Base-by-base conservation (phyloP, 2,113 vertebrate species). In the Procavia capensis region DNA sequence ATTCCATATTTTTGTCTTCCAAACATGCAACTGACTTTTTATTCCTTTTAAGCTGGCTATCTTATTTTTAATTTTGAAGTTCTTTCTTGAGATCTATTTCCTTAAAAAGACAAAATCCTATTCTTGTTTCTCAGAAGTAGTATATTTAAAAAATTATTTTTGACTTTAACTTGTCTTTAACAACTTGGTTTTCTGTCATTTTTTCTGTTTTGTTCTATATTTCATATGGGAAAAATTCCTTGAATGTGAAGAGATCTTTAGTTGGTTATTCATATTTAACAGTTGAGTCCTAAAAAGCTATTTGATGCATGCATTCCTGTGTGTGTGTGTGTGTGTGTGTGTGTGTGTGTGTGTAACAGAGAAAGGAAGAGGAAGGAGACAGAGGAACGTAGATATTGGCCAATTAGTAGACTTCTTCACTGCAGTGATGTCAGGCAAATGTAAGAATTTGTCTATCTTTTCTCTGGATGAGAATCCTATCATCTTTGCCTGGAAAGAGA, bases 41-140 rank as follows among this genome's bases (percentile, higher is more conserved):
- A 81, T 70, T 27, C 70, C n/a, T 94, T 90, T 72, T 72, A 57
- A 57, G 19, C 24, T 50, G 11, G 25, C 16, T 84, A 59, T 84
- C 57, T 85, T 81, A 75, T 83, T 89, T 70, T 76, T 47, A 86
- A 78, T 59, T 93, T 89, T 86, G 31, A 70, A 78, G 5, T 92
- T 94, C 11, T 68, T 90, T 88, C 61, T 89, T 87, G 25, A 64
- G n/a, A 22, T 93, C 24, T 78, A 2, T 94, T 63, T 34, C 10
- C 41, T 94, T 94, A 63, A 70, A 64, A 76, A 57, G 19, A 61
- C 47, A 76, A 29, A 76, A 85, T 78, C 41, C 25, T 61, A 31
- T 43, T 76, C 34, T 93, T 83, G 31, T 76, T 94, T 89, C 34
- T 95, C 82, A 34, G 10, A 85, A 41, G 2, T 8, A 70, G 9